Evolutionary conservation across 1,140 invertebrate species (phyloP).

Genomic region (Mesaphorura yosii): DNA sequence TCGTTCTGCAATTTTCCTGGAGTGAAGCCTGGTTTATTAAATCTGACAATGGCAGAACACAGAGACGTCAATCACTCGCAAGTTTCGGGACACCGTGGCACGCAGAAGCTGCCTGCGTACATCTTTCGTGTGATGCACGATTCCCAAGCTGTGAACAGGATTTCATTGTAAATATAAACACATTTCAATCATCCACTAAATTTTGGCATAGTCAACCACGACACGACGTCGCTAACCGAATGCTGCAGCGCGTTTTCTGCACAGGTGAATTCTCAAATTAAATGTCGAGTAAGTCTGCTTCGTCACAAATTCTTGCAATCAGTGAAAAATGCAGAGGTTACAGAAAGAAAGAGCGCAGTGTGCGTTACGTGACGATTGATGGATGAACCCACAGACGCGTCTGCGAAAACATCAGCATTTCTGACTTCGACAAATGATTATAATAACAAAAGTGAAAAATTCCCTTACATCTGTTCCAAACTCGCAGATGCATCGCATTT

Average conservation of each 20-base stretch:
- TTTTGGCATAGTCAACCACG: background rate
- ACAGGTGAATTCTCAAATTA: background rate
- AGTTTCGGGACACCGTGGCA: background rate
- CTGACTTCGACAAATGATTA: slow-evolving; percentile 28
- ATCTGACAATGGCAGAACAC: slow-evolving; percentile 27
- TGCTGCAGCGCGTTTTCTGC: background rate
- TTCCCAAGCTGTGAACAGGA: too few species aligned
- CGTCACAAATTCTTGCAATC: background rate
- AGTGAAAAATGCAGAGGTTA: background rate
- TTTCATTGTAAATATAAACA: too few species aligned
- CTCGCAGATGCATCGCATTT: background rate
- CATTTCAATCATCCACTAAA: background rate
- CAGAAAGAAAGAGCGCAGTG: background rate
- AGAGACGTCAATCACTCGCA: slow-evolving; percentile 22
- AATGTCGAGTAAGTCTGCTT: background rate
- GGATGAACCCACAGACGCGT: slow-evolving; percentile 25
- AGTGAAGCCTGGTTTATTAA: slow-evolving; percentile 22
- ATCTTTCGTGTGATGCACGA: too few species aligned
- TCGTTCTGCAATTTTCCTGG: background rate
- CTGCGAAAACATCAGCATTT: slow-evolving; percentile 26
- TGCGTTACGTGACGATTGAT: slow-evolving; percentile 13
- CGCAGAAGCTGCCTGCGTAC: too few species aligned
- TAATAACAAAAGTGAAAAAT: background rate
- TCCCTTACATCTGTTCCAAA: background rate
- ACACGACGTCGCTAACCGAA: background rate